Conservation (phyloP, 2,797 vertebrate species). For the Megaceryle alcyon region DNA sequence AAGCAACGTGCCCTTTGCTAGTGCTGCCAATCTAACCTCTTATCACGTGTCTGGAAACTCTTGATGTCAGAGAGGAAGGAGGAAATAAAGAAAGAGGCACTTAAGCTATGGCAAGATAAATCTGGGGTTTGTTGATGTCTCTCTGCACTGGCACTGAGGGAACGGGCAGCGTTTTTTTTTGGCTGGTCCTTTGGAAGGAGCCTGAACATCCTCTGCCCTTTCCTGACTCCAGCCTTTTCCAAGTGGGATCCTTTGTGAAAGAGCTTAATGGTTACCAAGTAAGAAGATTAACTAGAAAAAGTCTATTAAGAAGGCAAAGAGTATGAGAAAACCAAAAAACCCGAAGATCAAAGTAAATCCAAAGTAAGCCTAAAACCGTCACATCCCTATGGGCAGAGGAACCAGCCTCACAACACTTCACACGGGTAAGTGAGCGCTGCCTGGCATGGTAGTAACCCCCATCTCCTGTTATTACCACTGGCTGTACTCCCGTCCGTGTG, state of each 20-base stretch:
- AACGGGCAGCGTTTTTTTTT: neutral
- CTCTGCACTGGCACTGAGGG: neutral
- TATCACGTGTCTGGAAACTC: neutral
- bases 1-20: neutral
- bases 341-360: neutral
- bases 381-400: neutral
- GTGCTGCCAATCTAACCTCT: neutral
- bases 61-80: too few relatives aligned
- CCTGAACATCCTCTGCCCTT: neutral
- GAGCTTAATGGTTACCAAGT: neutral
- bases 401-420: neutral
- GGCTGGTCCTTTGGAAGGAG: neutral
- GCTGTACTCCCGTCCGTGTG: rapidly evolving
- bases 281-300: conserved; percentile 5
- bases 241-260: neutral
- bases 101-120: neutral
- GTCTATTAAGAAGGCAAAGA: neutral
- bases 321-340: neutral
- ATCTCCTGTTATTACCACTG: neutral
- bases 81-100: neutral
- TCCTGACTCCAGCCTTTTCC: neutral
- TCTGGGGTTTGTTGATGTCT: neutral
- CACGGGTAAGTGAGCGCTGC: neutral
- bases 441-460: neutral
- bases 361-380: neutral